Evolutionary conservation across 53 echinoderm and acorn worm genomes (phyloP), one percentile per base, ranked within the genome.

Genomic region (Zoroaster sp.): DNA sequence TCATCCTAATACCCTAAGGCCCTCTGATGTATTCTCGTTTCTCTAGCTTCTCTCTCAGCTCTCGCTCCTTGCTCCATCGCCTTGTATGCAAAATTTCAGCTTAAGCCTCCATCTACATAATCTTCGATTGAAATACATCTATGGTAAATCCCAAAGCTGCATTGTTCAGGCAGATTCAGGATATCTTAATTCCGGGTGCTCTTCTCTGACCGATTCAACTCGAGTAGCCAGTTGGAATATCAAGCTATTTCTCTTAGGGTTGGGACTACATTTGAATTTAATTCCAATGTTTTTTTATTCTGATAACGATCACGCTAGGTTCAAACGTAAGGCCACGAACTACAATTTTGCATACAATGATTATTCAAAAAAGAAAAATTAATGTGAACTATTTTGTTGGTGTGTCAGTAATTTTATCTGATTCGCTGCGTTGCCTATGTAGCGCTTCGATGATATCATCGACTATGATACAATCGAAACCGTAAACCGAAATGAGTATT

Each of bases 51-150:
- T 44, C 35, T 51, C 51, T 75, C 45, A n/a, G 4, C 36, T 30
- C 15, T 35, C 55, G 9, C 67, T 42, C 67, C 44, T 67, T 28
- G n/a, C 43, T 17, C 66, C 23, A 15, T 70, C 85, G 85, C 85
- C 85, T 85, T 70, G 71, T 85, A 85, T 85, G 85, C 52, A 85
- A 85, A 85, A 85, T 35, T 4, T 23, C 35, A 1, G 35, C 45
- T 47, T 85, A 45, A 71, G 35, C 7, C 41, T 15, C 39, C 8
- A 85, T 85, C 85, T 49, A 17, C 71, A n/a, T 85, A 85, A 85
- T 85, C 85, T 85, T 66, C 66, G 82, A 67, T 66, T 34, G 40
- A 41, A 15, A 47, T 55, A 51, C 72, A 71, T 85, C 70, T 71
- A 70, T 32, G 5, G 12, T 2, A 20, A 71, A 49, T 49, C 85